Conservation (phyloP, 2,888 invertebrate species). For the Phyllotreta cruciferae region DNA sequence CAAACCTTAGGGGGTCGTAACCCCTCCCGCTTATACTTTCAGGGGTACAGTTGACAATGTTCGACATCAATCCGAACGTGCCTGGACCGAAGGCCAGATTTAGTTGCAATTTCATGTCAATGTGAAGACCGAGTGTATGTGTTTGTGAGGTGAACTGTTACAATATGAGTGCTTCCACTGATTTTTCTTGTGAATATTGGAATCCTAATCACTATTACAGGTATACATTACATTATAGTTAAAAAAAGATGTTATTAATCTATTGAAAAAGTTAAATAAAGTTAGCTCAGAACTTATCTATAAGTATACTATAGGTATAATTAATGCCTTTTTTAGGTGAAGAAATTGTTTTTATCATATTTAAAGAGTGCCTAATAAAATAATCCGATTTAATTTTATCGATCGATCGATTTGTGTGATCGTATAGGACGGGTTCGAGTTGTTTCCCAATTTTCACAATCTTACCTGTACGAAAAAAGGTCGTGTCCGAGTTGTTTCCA, state of each 20-base stretch:
- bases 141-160: slow-evolving; percentile 38
- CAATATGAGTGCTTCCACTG: slow-evolving; percentile 55
- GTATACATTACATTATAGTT: not conserved
- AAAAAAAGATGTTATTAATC: not conserved
- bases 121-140: slow-evolving; percentile 23
- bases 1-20: slow-evolving; percentile 58
- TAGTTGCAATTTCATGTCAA: slow-evolving; percentile 47
- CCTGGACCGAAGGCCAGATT: slow-evolving; percentile 54
- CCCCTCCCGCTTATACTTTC: slow-evolving; percentile 57
- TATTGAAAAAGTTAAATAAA: slow-evolving; percentile 12
- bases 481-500: too few species aligned
- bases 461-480: too few species aligned
- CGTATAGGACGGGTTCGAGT: too few species aligned
- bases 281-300: too few species aligned
- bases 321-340: too few species aligned
- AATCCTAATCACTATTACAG: slow-evolving; percentile 40
- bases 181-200: slow-evolving; percentile 53
- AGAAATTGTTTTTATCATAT: too few species aligned
- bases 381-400: too few species aligned
- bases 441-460: too few species aligned
- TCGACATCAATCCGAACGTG: slow-evolving; percentile 59
- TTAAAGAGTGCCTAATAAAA: too few species aligned
- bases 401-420: too few species aligned
- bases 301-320: too few species aligned
- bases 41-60: slow-evolving; percentile 60